Evolutionary conservation across 1,140 invertebrate genomes (phyloP), one percentile per base, ranked within the genome.

Genomic region (Sitobion miscanthi): DNA sequence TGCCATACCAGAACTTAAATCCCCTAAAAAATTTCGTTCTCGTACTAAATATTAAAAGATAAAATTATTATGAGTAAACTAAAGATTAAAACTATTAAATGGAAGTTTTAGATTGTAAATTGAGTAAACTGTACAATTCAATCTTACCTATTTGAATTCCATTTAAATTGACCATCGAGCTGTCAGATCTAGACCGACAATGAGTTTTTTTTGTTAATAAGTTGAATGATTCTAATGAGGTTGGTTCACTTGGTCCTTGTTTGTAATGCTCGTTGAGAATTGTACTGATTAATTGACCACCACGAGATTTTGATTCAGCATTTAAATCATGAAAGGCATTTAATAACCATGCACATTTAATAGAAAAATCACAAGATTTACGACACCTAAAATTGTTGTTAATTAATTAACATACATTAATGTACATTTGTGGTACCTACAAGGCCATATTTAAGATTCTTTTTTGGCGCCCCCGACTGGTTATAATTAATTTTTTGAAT

Each of bases 301-400:
- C 49, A 23, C 47, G 91, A 83, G 77, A 92, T 83, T 92, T 92
- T 49, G 62, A 82, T 92, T 85, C 77, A 38, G 52, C 35, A 83
- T 83, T 92, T 85, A 83, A 38, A 83, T 83, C 91, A 54, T 97
- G 97, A 95, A 99, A 99, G 11, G 99, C 98, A 94, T 99, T 98
- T 94, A 99, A 96, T 30, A 99, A 96, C 99, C 99, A 99, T 94
- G 98, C 97, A 95, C 99, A 98, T 95, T 98, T 98, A 90, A 99
- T 96, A 47, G 98, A 98, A 95, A 99, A 99, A 96, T 99, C 98
- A 92, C 98, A 98, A 94, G 98, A 98, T 95, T 97, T 97, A 94
- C 98, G 97, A 96, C 99, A 99, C 95, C 99, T 98, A 95, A 17
- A 95, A 95, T 94, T 94, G 94, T 94, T 54, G 9, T 82, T 89